These are phyloP conservation scores for Caerostris extrusa DNA, from an alignment of 1,140 invertebrate species.

Conservation along the genomic window DNA sequence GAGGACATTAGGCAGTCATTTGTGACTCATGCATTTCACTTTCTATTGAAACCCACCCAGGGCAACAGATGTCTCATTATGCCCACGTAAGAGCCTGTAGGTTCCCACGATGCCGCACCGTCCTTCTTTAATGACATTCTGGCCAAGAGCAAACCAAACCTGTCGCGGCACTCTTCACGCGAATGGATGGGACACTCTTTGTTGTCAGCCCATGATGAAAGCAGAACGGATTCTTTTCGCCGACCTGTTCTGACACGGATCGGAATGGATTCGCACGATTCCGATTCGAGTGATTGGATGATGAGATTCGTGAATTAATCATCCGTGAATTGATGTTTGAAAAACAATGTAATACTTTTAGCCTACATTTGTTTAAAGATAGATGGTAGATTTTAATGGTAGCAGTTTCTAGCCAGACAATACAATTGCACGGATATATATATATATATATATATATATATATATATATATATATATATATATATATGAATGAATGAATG, in stretches of 20 bases:
- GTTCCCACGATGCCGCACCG: not conserved
- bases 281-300: not conserved
- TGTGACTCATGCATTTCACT: not conserved
- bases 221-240: not conserved
- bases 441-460: no score
- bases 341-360: no score
- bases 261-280: not conserved
- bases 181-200: not conserved
- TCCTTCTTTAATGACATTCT: not conserved
- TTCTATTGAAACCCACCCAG: not conserved
- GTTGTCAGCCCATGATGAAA: not conserved
- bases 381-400: no score
- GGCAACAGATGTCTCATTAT: not conserved
- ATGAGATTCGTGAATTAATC: not conserved
- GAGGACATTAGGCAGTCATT: no score
- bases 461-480: no score
- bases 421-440: no score
- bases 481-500: no score
- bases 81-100: not conserved
- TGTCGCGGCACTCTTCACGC: not conserved
- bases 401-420: no score
- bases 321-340: no score
- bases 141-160: conserved; percentile 18
- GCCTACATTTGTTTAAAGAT: no score
- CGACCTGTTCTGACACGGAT: not conserved